Evolutionary conservation across 2,888 invertebrate species (phyloP), one percentile per base, ranked within the genome.

Genomic region (Protonemura montana): DNA sequence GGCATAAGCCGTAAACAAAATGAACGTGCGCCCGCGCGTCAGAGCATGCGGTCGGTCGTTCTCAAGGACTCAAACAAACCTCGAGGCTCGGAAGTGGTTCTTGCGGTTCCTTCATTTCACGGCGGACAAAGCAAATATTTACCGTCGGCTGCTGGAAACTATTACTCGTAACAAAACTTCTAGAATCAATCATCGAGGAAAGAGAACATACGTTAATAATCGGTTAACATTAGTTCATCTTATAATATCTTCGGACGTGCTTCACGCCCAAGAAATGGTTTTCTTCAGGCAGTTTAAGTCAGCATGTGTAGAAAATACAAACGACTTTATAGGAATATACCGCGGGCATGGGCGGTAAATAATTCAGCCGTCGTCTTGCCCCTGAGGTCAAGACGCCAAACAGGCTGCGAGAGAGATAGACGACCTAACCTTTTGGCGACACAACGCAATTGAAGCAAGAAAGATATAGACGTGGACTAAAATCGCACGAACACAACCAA

Each of bases 341-440:
- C 59, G 59, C 59, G 21, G 13, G 59, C 59, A 0, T 76, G 29
- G 84, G 84, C 59, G 26, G 84, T 84, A 59, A 84, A 84, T 84
- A 84, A 84, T 84, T 84, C 84, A 76, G 29, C 59, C 59, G 59
- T 84, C 59, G 59, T 84, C 27, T 21, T 27, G 59, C 28, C 82
- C 84, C 84, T 28, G 10, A 59, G 84, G 84, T 84, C 84, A 84
- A 78, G 78, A 78, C 27, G 28, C 26, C 27, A 78, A 78, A 78
- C 21, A 78, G 78, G 28, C 26, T 13, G 28, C 26, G 28, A 78
- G 29, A 42, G 84, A 84, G 76, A 76, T 13, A 59, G 84, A 28
- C 84, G 59, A 35, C 35, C 35, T 35, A 35, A 35, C 35, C 10
- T 35, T 35, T 35, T 35, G 35, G 35, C 35, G 35, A 84, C 59